phyloP scores from a whole-genome alignment of 1,140 invertebrate species.

The Sarcophaga peregrina region DNA sequence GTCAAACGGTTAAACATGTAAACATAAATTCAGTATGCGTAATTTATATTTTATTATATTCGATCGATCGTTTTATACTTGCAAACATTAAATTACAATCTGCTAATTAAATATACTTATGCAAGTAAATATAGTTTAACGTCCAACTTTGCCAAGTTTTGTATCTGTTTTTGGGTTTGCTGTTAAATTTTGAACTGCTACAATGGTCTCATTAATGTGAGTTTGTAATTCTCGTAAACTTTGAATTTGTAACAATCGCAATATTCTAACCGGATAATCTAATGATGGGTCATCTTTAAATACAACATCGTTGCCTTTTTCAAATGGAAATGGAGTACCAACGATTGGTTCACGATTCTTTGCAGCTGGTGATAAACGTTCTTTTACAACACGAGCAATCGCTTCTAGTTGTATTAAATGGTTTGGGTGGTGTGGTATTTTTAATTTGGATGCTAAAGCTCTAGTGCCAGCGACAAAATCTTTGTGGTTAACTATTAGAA shows the following conservation, averaged over 20 bases:
- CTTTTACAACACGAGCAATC: constrained; percentile 75
- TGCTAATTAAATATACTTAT: constrained; percentile 8
- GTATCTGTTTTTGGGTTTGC: constrained; percentile 98
- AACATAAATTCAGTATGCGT: no score
- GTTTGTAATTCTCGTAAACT: constrained; percentile 93
- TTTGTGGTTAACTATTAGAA: constrained; percentile 77
- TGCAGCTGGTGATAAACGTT: constrained; percentile 75
- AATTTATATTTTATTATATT: no score
- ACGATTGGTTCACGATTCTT: constrained; percentile 75
- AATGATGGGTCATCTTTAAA: constrained; percentile 73
- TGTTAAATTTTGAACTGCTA: constrained; percentile 90
- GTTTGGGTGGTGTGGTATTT: constrained; percentile 84
- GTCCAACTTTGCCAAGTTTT: constrained; percentile 91
- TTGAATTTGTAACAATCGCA: constrained; percentile 90
- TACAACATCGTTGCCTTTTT: constrained; percentile 65
- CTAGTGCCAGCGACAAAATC: constrained; percentile 87
- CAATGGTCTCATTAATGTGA: constrained; percentile 93
- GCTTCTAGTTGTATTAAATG: constrained; percentile 82
- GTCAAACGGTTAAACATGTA: no score
- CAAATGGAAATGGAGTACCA: constrained; percentile 76
- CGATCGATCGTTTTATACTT: not conserved
- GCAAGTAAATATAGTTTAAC: constrained; percentile 45
- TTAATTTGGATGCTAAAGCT: constrained; percentile 80
- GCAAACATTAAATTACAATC: constrained; percentile 29
- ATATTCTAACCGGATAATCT: constrained; percentile 83